These are phyloP conservation scores for Pluvianellus socialis DNA, from an alignment of 2,113 vertebrate species.

Conservation along the genomic window DNA sequence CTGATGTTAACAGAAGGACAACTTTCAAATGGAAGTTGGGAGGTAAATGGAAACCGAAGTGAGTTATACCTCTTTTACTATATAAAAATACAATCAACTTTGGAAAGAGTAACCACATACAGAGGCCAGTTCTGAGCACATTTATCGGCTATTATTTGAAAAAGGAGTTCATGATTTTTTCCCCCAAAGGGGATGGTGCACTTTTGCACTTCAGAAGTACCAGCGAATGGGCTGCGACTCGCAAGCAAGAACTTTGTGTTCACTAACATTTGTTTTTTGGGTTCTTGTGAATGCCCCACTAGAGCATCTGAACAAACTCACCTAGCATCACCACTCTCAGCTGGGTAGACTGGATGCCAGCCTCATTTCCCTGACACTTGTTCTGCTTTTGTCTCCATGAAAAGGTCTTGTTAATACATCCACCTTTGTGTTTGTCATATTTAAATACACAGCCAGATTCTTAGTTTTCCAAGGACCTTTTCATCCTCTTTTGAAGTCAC, in stretches of 20 bases:
- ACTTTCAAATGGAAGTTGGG: background rate
- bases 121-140: background rate
- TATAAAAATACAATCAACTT: background rate
- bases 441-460: conserved; percentile 5
- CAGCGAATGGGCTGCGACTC: background rate
- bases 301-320: background rate
- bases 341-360: background rate
- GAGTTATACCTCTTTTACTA: background rate
- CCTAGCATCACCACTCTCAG: background rate
- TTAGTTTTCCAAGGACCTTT: conserved; percentile 2
- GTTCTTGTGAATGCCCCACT: background rate
- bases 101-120: background rate
- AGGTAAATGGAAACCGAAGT: background rate
- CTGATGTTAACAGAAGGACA: background rate
- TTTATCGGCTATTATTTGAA: background rate
- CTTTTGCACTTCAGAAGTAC: background rate
- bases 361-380: background rate
- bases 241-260: background rate
- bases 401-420: conserved; percentile 12
- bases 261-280: background rate
- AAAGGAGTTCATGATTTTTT: background rate
- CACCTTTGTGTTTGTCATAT: conserved; percentile 26
- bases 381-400: conserved; percentile 4
- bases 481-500: conserved; percentile 23
- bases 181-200: rapidly evolving